Evolutionary conservation across 1,140 invertebrate species (phyloP).

Genomic region (Drosophila varians): DNA sequence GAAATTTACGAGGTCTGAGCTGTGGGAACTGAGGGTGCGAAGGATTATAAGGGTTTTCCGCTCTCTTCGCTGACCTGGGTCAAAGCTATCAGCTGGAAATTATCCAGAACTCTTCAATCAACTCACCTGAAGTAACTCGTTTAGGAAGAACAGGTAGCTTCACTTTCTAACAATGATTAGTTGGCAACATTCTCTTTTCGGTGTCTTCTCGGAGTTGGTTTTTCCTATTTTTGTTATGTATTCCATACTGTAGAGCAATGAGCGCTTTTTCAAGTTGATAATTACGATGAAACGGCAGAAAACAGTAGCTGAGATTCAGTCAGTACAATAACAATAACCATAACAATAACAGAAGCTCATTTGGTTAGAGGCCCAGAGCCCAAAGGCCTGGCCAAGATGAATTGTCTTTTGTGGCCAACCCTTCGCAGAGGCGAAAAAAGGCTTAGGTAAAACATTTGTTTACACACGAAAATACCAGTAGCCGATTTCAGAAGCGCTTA

Average conservation of each 20-base stretch:
- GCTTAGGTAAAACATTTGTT: constrained; percentile 78
- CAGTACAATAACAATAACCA: constrained; percentile 14
- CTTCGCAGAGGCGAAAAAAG: constrained; percentile 23
- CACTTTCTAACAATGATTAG: constrained; percentile 74
- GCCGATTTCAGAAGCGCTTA: constrained; percentile 57
- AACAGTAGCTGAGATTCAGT: constrained; percentile 24
- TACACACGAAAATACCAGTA: constrained; percentile 78
- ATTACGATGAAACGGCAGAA: constrained; percentile 77
- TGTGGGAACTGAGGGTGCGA: constrained; percentile 24
- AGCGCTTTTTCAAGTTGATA: constrained; percentile 77
- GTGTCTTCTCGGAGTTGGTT: constrained; percentile 8
- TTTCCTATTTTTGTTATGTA: constrained; percentile 6
- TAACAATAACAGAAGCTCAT: constrained; percentile 43
- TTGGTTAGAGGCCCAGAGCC: constrained; percentile 46
- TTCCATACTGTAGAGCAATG: constrained; percentile 47
- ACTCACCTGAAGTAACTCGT: constrained; percentile 46
- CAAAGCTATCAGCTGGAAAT: constrained; percentile 22
- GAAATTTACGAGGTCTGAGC: constrained; percentile 34
- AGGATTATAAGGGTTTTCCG: constrained; percentile 23
- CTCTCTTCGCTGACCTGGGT: constrained; percentile 30
- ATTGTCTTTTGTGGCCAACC: constrained; percentile 32
- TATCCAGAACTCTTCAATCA: constrained; percentile 40
- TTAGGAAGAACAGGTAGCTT: constrained; percentile 41
- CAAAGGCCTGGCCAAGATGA: constrained; percentile 46
- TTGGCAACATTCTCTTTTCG: constrained; percentile 33